Conservation (phyloP, 2,888 invertebrate species). For the Reticulitermes lucifugus region DNA sequence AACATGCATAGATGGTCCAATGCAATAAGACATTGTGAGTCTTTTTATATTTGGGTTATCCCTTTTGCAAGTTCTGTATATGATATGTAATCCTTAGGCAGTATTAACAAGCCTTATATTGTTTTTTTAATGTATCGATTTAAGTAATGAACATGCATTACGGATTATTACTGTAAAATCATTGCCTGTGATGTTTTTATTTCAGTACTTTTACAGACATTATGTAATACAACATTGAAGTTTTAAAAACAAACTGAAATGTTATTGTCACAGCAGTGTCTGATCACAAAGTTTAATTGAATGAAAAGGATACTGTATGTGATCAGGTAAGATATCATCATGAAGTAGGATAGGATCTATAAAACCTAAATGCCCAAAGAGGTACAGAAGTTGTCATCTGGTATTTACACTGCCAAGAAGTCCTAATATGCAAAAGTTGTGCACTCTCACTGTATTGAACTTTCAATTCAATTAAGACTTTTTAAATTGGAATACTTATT, state of each 20-base stretch:
- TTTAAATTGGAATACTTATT: too few relatives aligned
- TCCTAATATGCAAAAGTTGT: too few relatives aligned
- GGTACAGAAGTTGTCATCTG: too few relatives aligned
- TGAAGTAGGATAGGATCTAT: too few relatives aligned
- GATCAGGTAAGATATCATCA: too few relatives aligned
- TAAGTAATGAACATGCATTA: background rate
- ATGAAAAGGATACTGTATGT: background rate
- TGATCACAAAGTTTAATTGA: background rate
- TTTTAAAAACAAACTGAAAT: background rate
- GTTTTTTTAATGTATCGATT: background rate
- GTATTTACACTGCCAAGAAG: too few relatives aligned
- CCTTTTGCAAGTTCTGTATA: background rate
- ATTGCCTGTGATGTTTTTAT: background rate
- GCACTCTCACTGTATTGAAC: too few relatives aligned
- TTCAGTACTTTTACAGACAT: background rate
- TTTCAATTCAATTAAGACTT: too few relatives aligned
- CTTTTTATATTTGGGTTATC: background rate
- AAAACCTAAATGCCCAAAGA: too few relatives aligned
- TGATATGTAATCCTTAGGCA: slow-evolving; percentile 8
- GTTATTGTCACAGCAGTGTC: background rate
- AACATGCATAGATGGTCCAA: background rate
- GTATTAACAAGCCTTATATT: background rate
- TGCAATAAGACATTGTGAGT: background rate
- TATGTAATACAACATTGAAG: background rate
- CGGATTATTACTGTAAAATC: background rate